A percentile compares a stretch with the other conserved stretches of the same genome.
Conservation (phyloP, 2,113 vertebrate species). For the Platysteira castanea region DNA sequence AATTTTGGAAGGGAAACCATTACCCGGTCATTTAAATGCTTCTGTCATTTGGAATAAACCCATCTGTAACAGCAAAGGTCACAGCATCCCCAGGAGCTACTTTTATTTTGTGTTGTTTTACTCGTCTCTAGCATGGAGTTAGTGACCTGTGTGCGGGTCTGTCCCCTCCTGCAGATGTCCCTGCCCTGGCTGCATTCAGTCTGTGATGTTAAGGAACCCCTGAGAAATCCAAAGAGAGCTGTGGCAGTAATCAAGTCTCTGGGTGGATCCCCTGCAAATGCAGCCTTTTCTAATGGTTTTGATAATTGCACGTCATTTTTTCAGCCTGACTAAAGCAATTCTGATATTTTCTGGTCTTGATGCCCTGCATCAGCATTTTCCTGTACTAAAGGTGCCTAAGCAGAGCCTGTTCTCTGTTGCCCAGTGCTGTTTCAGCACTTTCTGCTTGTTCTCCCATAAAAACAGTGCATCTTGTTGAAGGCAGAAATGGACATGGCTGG, state of each 20-base stretch:
- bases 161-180: background rate
- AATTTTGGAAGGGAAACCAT: conserved; percentile 2
- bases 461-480: background rate
- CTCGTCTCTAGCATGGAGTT: background rate
- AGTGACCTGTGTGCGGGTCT: background rate
- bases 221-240: background rate
- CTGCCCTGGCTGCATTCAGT: background rate
- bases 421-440: background rate
- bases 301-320: conserved; percentile 25
- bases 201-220: background rate
- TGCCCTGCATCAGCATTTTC: background rate
- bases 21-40: conserved; percentile 13
- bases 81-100: background rate
- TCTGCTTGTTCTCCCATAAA: background rate
- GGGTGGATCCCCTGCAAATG: background rate
- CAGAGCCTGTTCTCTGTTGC: background rate
- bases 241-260: background rate
- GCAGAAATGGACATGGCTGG: background rate
- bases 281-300: conserved; percentile 6
- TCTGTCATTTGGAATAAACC: conserved; percentile 5
- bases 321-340: conserved; percentile 1
- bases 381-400: background rate
- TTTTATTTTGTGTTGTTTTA: background rate
- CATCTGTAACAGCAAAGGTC: background rate
- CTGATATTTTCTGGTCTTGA: background rate